Evolutionary conservation across 2,113 vertebrate genomes (phyloP).

Genomic region (Pollimyrus isidori): DNA sequence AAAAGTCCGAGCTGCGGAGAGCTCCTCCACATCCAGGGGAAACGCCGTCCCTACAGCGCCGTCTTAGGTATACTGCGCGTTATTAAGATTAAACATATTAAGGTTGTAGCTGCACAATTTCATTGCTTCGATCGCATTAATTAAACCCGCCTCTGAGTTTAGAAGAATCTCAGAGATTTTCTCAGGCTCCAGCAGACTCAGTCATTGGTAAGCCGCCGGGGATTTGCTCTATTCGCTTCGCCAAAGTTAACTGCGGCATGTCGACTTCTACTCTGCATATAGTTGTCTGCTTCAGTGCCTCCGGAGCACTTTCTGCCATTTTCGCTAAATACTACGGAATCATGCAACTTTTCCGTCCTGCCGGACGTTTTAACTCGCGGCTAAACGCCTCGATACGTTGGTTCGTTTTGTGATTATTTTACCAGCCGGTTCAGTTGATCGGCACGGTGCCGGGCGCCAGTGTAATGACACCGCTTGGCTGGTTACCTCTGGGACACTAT

Average conservation of each 20-base stretch:
- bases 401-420: not conserved
- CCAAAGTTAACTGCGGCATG: not conserved
- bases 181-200: not conserved
- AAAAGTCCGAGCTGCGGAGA: not conserved
- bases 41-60: not conserved
- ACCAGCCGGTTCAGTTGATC: not conserved
- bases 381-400: not conserved
- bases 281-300: not conserved
- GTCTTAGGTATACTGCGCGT: not conserved
- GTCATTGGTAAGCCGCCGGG: not conserved
- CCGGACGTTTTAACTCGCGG: not conserved
- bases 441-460: not conserved
- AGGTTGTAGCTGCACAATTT: not conserved
- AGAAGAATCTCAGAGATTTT: not conserved
- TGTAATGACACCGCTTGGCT: not conserved
- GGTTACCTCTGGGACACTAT: not conserved
- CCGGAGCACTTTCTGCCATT: not conserved
- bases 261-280: not conserved
- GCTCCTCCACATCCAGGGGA: not conserved
- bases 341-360: not conserved
- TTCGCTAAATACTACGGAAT: not conserved
- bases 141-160: not conserved
- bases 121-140: not conserved
- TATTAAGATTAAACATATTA: not conserved
- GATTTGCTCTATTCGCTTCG: not conserved